Conservation (phyloP, 2,888 invertebrate genomes). For the Hydrotaea cyrtoneurina region DNA sequence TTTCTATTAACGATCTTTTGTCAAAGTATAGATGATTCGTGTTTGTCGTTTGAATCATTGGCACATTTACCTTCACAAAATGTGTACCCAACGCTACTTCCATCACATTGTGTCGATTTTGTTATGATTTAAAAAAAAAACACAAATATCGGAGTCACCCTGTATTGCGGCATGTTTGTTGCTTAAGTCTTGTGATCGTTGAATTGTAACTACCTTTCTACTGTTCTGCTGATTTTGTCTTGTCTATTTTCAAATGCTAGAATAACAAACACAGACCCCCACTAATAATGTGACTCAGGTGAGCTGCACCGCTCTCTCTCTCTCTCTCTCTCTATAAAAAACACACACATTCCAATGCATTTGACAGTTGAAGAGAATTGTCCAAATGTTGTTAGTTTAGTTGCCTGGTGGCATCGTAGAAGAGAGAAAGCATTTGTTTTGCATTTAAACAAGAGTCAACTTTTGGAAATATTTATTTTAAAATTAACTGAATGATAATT, state of each 20-base stretch:
- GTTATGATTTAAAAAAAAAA: too few relatives aligned
- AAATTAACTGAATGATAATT: not conserved
- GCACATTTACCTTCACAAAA: too few relatives aligned
- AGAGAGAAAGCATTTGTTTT: not conserved
- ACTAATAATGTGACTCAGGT: constrained; percentile 22
- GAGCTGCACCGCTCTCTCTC: not conserved
- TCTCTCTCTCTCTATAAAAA: not conserved
- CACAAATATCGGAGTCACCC: constrained; percentile 27
- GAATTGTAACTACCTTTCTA: not conserved
- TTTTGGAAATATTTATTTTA: constrained; percentile 3
- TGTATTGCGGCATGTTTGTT: constrained; percentile 38
- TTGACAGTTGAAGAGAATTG: constrained; percentile 5
- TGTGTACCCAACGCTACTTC: too few relatives aligned
- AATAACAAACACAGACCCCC: constrained; percentile 8
- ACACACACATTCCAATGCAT: not conserved
- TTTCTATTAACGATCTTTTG: too few relatives aligned
- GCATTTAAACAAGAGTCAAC: not conserved
- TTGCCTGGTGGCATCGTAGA: too few relatives aligned
- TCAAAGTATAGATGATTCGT: too few relatives aligned
- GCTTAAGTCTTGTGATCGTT: constrained; percentile 53
- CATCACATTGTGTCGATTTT: too few relatives aligned
- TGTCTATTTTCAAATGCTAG: not conserved
- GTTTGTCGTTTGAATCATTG: too few relatives aligned
- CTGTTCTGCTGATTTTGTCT: not conserved
- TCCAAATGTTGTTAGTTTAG: not conserved